Conservation (phyloP, 2,113 vertebrate species). For the Atherinomorus stipes region DNA sequence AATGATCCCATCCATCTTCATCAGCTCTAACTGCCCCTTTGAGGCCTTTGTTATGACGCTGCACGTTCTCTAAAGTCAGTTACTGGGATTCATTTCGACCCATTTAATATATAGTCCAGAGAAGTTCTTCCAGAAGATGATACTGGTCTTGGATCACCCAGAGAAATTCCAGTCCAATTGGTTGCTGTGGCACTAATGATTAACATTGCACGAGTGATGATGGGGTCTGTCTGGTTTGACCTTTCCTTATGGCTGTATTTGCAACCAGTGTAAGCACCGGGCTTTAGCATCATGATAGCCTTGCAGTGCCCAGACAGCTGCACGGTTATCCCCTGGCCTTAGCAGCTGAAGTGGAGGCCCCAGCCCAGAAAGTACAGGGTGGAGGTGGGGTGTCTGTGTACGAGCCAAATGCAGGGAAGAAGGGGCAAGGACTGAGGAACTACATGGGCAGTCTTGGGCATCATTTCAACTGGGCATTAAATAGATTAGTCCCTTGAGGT, state of each 20-base stretch:
- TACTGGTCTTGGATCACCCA: conserved; percentile 54
- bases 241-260: conserved; percentile 70
- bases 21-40: conserved; percentile 51
- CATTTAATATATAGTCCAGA: conserved; percentile 25
- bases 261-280: conserved; percentile 61
- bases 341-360: conserved; percentile 59
- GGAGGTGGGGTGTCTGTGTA: conserved; percentile 8
- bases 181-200: conserved; percentile 65
- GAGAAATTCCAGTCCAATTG: conserved; percentile 64
- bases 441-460: conserved; percentile 7
- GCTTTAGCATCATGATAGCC: conserved; percentile 68
- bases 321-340: conserved; percentile 67
- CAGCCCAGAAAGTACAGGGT: conserved; percentile 4
- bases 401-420: conserved; percentile 26
- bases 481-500: conserved; percentile 31
- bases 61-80: conserved; percentile 39
- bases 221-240: conserved; percentile 68
- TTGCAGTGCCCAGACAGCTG: conserved; percentile 73
- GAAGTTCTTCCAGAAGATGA: conserved; percentile 58
- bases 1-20: conserved; percentile 56
- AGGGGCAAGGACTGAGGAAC: not conserved
- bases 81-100: conserved; percentile 50
- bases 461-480: conserved; percentile 28
- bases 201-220: conserved; percentile 57
- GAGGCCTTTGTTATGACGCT: conserved; percentile 50